Percentiles rank a stretch among this genome's conserved stretches.
Evolutionary conservation across 2,113 vertebrate genomes (phyloP).

Genomic region (Hipposideros armiger): DNA sequence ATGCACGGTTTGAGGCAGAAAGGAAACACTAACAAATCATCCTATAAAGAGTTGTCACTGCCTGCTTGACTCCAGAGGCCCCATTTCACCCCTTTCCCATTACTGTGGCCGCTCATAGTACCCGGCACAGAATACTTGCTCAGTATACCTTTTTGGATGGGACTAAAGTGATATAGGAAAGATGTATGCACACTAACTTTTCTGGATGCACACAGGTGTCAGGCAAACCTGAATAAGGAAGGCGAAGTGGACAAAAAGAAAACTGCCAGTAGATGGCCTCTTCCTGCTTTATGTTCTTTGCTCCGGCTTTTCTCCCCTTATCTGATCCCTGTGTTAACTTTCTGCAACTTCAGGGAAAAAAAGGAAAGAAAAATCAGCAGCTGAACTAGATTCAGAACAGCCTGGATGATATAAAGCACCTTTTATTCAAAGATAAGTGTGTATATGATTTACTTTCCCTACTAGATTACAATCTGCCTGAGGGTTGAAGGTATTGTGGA

Average conservation of each 20-base stretch:
- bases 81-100: background rate
- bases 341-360: background rate
- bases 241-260: background rate
- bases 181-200: background rate
- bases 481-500: background rate
- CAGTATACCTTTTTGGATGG: background rate
- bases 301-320: background rate
- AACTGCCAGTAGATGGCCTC: slow-evolving; percentile 60
- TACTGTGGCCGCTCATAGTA: fast-evolving
- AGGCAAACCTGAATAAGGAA: fast-evolving
- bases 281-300: background rate
- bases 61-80: background rate
- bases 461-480: background rate
- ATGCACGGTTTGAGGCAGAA: background rate
- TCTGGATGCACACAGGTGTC: background rate
- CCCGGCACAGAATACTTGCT: background rate
- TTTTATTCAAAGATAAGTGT: background rate
- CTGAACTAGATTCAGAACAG: background rate
- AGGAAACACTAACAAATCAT: background rate
- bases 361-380: background rate
- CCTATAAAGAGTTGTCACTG: background rate
- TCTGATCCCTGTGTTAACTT: background rate
- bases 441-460: background rate
- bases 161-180: fast-evolving
- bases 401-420: background rate